phyloP scores from a whole-genome alignment of 2,113 vertebrate species.

The Podiceps cristatus region DNA sequence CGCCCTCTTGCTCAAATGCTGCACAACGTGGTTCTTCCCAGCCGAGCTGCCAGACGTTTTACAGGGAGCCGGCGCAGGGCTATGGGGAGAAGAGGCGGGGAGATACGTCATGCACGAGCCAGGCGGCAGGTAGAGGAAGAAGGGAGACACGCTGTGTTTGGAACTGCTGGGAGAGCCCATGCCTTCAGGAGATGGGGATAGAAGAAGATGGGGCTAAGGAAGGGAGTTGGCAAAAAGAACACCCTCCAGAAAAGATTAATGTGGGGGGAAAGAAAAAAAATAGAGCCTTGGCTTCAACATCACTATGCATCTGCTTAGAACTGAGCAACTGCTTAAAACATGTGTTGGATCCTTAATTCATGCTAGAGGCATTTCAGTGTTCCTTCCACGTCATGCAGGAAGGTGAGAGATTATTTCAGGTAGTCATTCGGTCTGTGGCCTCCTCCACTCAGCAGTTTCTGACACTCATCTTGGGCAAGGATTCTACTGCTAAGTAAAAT shows the following conservation, averaged over 20 bases:
- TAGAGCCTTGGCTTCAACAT: not conserved
- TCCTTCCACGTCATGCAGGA: not conserved
- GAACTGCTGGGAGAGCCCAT: not conserved
- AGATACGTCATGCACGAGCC: rapidly evolving
- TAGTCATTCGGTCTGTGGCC: not conserved
- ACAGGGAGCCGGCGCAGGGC: not conserved
- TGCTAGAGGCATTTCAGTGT: rapidly evolving
- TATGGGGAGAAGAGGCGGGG: not conserved
- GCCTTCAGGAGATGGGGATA: not conserved
- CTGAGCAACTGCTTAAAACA: not conserved
- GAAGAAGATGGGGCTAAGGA: not conserved
- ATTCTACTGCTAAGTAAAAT: not conserved
- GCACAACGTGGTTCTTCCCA: not conserved
- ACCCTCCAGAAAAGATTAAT: not conserved
- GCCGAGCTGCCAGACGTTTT: not conserved
- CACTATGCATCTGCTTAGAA: not conserved
- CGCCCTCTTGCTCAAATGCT: not conserved
- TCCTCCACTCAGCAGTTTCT: not conserved
- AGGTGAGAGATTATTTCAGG: not conserved
- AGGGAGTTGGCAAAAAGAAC: not conserved
- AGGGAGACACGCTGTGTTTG: not conserved
- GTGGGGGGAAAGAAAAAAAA: no score
- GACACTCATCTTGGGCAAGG: not conserved
- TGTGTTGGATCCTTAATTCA: not conserved
- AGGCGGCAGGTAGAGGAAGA: not conserved